Evolutionary conservation across 2,113 vertebrate species (phyloP), one percentile per base, ranked within the genome.

Genomic region (Hoplias malabaricus): DNA sequence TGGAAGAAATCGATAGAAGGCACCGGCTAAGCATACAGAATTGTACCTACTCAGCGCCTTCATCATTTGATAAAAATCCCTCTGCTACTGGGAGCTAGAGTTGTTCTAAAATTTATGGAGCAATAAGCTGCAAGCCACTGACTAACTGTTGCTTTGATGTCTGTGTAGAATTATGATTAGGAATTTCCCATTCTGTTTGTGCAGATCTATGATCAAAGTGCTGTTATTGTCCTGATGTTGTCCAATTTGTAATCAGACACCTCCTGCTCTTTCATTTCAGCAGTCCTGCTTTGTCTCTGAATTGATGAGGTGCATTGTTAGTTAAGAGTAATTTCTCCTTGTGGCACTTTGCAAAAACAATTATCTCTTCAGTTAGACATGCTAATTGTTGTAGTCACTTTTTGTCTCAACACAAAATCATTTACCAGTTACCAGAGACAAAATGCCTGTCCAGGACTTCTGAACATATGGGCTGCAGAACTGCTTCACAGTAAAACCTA

Each of bases 371-470:
- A 73, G 57, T 73, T 79, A 46, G 21, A 63, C 31, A 13, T 33
- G 40, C 69, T 73, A 80, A 77, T 73, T 80, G 68, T 29, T 61
- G 36, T 14, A 54, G 34, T 75, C 69, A 33, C 50, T 31, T 80
- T 31, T 72, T 68, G 42, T 76, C 61, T 25, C 23, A 69, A 66
- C 27, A 77, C 31, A 40, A 79, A 68, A 80, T 77, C 73, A 80
- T 80, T 80, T 80, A 16, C 57, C 73, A 68, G 43, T 78, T 69
- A 72, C 71, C 50, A 53, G 68, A 69, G 36, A 78, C 34, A 54
- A 19, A 69, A 50, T 29, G 33, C 33, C 66, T n/a, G 63, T 57
- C 63, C 43, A 69, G 34, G 69, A 57, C n/a, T 27, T 62, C 1
- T 11, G 25, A 69, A 59, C 29, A 2, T 31, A 61, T 38, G 23